Percentiles rank a stretch among this genome's conserved stretches.
These are phyloP conservation scores for Psephotus haematonotus DNA, from an alignment of 2,113 vertebrate species.

Conservation along the genomic window DNA sequence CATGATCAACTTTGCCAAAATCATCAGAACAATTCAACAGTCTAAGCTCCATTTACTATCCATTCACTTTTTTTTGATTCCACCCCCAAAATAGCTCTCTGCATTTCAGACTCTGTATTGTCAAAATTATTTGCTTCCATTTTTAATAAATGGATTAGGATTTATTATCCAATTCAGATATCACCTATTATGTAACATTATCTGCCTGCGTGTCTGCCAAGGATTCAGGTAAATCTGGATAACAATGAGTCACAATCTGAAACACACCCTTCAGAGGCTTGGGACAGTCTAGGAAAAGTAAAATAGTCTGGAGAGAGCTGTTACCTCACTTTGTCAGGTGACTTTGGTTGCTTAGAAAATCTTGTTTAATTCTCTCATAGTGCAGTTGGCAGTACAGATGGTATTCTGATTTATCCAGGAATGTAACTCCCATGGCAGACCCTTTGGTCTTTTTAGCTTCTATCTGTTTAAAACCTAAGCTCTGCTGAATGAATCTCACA, in stretches of 20 bases:
- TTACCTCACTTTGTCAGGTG: neutral
- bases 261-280: neutral
- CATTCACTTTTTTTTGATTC: neutral
- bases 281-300: neutral
- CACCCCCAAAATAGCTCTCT: neutral
- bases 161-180: neutral
- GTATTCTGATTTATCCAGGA: conserved; percentile 17
- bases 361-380: neutral
- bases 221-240: neutral
- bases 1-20: neutral
- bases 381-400: neutral
- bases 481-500: neutral
- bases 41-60: neutral
- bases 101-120: neutral
- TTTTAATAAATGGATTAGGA: neutral
- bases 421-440: neutral
- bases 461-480: conserved; percentile 17
- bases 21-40: neutral
- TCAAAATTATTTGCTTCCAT: neutral
- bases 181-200: neutral
- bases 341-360: neutral
- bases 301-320: neutral
- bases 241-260: neutral
- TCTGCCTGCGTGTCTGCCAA: neutral
- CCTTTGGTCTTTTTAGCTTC: neutral